phyloP scores from a whole-genome alignment of 2,113 vertebrate genomes.

The Myiagra hebetior region DNA sequence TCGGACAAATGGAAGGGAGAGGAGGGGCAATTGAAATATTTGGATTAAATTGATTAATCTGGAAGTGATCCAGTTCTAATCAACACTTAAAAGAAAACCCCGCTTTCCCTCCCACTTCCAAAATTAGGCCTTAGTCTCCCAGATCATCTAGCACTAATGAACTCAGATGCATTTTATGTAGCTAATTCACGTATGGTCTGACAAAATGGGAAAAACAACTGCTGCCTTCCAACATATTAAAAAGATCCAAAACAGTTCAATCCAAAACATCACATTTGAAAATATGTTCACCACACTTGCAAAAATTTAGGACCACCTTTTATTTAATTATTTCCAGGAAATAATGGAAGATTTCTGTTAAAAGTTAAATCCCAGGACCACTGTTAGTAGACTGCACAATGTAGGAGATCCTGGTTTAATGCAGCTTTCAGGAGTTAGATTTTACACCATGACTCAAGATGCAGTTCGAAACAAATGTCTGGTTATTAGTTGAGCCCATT shows the following conservation, averaged over 20 bases:
- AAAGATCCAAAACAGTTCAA: not conserved
- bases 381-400: not conserved
- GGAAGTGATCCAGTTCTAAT: slow-evolving; percentile 1
- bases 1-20: not conserved
- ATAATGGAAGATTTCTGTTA: slow-evolving; percentile 17
- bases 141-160: not conserved
- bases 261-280: not conserved
- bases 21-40: not conserved
- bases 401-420: not conserved
- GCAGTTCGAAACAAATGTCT: not conserved
- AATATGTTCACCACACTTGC: not conserved
- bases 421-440: slow-evolving; percentile 4
- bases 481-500: slow-evolving; percentile 5
- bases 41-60: not conserved
- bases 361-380: slow-evolving; percentile 8
- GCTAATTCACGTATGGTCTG: not conserved
- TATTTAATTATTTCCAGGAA: slow-evolving; percentile 47
- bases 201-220: slow-evolving; percentile 15
- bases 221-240: not conserved
- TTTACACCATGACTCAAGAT: not conserved
- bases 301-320: slow-evolving; percentile 28
- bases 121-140: not conserved
- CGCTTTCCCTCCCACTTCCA: not conserved
- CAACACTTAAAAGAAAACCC: not conserved
- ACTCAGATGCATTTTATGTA: not conserved